Conservation (phyloP, 1,140 invertebrate species). For the Drosophila oshimai region DNA sequence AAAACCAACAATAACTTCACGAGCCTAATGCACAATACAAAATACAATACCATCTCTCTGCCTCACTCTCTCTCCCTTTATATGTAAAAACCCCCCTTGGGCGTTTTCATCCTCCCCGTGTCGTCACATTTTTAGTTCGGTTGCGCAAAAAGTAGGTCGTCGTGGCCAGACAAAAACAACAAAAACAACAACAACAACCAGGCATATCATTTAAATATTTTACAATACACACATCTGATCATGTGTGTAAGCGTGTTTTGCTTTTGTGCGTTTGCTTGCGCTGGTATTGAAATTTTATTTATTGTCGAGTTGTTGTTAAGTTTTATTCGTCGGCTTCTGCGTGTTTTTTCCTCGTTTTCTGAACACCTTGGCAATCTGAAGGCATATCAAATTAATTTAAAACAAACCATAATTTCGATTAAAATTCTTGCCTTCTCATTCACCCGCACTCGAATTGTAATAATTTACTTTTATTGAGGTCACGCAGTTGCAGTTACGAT, state of each 20-base stretch:
- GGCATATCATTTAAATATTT: slow-evolving; percentile 76
- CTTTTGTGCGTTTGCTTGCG: slow-evolving; percentile 45
- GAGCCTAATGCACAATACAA: slow-evolving; percentile 3
- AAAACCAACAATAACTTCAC: slow-evolving; percentile 26
- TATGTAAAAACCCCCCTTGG: slow-evolving; percentile 8
- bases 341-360: background rate
- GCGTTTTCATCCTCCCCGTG: slow-evolving; percentile 13
- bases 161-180: slow-evolving; percentile 59
- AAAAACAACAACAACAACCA: slow-evolving; percentile 50
- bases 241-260: slow-evolving; percentile 34
- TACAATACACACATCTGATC: slow-evolving; percentile 38
- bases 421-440: background rate
- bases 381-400: slow-evolving; percentile 4
- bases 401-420: background rate
- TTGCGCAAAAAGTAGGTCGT: slow-evolving; percentile 78
- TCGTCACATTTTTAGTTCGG: slow-evolving; percentile 71
- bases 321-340: slow-evolving; percentile 9
- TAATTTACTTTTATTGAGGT: slow-evolving; percentile 15
- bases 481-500: background rate
- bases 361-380: background rate
- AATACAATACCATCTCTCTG: slow-evolving; percentile 7
- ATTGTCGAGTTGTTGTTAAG: slow-evolving; percentile 37
- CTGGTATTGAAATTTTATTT: slow-evolving; percentile 66
- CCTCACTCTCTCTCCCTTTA: background rate
- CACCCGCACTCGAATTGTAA: background rate